These are phyloP conservation scores for Aethina tumida DNA, from an alignment of 1,140 invertebrate species.

Conservation along the genomic window DNA sequence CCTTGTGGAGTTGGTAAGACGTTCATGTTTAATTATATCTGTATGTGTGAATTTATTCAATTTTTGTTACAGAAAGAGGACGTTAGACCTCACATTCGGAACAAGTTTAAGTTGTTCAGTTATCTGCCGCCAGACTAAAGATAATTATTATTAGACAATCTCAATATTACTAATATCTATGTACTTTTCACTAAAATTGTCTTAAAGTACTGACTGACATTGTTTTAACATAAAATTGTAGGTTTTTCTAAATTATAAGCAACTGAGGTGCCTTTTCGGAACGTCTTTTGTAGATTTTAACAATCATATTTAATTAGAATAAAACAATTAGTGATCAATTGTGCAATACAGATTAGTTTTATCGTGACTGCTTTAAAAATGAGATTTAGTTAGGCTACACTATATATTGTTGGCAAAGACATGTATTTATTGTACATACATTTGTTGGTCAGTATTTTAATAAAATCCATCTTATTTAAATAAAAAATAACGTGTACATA, in stretches of 20 bases:
- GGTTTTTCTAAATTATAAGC: conserved; percentile 8
- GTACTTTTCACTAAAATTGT: conserved; percentile 15
- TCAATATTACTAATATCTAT: conserved; percentile 9
- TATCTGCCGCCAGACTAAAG: conserved; percentile 76
- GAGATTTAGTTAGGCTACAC: conserved; percentile 6
- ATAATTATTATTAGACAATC: conserved; percentile 24
- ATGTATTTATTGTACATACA: conserved; percentile 3
- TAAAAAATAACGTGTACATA: conserved; percentile 9
- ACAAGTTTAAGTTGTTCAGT: conserved; percentile 80
- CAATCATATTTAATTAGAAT: conserved; percentile 3
- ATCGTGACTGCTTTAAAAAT: conserved; percentile 2
- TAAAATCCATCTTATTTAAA: neutral
- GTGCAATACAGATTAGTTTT: neutral
- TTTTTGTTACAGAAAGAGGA: conserved; percentile 69
- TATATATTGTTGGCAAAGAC: conserved; percentile 16
- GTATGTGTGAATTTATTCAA: conserved; percentile 8
- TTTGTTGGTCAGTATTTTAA: conserved; percentile 27
- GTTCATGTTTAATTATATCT: conserved; percentile 20
- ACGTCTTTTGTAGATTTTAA: conserved; percentile 11
- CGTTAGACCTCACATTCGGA: conserved; percentile 80
- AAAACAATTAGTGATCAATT: conserved; percentile 4
- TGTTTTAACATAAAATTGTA: conserved; percentile 9
- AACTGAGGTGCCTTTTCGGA: conserved; percentile 18
- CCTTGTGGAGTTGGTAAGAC: conserved; percentile 64
- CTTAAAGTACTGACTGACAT: conserved; percentile 30